Evolutionary conservation across 2,888 invertebrate species (phyloP).

Genomic region (Xylophagus ater): DNA sequence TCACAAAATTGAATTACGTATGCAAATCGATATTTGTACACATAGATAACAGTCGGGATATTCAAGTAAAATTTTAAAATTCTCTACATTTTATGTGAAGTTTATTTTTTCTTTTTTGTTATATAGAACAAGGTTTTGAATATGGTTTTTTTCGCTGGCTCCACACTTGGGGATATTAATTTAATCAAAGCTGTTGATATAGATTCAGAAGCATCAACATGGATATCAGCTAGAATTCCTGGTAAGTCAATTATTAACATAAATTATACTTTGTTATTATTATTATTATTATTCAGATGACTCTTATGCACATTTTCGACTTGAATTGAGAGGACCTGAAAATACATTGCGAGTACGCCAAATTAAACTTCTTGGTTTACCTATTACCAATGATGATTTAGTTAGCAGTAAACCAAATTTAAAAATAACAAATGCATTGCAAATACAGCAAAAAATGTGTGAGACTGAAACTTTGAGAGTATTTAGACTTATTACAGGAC

Average conservation of each 20-base stretch:
- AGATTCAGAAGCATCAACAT: constrained; percentile 73
- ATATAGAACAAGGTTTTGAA: constrained; percentile 79
- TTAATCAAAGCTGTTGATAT: constrained; percentile 76
- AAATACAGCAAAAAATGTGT: constrained; percentile 73
- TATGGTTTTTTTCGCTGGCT: constrained; percentile 75
- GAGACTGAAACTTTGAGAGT: constrained; percentile 87
- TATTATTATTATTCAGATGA: constrained; percentile 30
- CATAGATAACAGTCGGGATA: constrained; percentile 87
- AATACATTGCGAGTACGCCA: constrained; percentile 82
- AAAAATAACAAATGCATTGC: constrained; percentile 31
- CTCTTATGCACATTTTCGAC: constrained; percentile 52
- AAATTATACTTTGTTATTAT: constrained; percentile 7
- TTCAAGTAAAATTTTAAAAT: constrained; percentile 49
- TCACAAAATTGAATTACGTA: constrained; percentile 42
- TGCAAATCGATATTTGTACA: constrained; percentile 63
- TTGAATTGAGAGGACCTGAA: constrained; percentile 87
- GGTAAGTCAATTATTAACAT: constrained; percentile 39
- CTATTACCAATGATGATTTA: constrained; percentile 26
- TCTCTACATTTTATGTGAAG: neutral
- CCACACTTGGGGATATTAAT: constrained; percentile 66
- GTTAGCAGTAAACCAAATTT: constrained; percentile 26
- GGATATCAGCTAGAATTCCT: constrained; percentile 78
- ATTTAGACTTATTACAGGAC: constrained; percentile 81
- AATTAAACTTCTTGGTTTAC: constrained; percentile 54
- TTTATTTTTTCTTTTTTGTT: constrained; percentile 11